Base-by-base conservation (phyloP, 2,797 vertebrate genomes). In the Tragopan temminckii region DNA sequence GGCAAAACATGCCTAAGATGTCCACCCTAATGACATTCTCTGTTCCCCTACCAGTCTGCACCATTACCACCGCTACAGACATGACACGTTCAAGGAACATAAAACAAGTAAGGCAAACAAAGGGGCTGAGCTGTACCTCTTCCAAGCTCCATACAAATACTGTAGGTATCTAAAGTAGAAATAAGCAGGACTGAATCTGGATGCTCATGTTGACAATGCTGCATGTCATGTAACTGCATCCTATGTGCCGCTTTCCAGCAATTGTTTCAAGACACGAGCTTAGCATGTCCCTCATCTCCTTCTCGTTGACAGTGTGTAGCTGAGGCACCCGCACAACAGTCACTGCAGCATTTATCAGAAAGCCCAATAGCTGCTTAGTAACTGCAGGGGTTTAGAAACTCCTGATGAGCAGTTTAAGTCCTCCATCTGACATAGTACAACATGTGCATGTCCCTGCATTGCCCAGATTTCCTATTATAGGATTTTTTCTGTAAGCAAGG, bases 341-440 rank as follows among this genome's bases (percentile, higher is more conserved):
- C 70, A 40, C 64, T 81, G 87, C 84, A 18, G 50, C 68, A 35
- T 36, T 82, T 53, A 57, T 35, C 57, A n/a, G 25, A 9, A 38
- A 84, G 75, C 17, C 24, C 1, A 7, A 53, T 1, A 59, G 83
- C 57, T 55, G 62, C 64, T 31, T 83, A 76, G 50, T 36, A 68
- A 88, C 76, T 50, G 24, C 7, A 42, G 61, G 57, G 67, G 85
- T 83, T 85, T 72, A 58, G 38, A 89, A 96, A 77, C 61, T 55
- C 83, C 11, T 36, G 66, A 35, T 71, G 29, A 68, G 48, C 23
- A 53, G 71, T 66, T 35, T 48, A 58, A 74, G n/a, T 15, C 48
- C 70, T 57, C 40, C 33, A 8, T 9, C 23, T 87, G 69, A 91
- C 75, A 76, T 2, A 50, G 64, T 13, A 29, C 6, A 27, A n/a